Conservation (phyloP, 2,797 vertebrate species). For the Allobates femoralis region DNA sequence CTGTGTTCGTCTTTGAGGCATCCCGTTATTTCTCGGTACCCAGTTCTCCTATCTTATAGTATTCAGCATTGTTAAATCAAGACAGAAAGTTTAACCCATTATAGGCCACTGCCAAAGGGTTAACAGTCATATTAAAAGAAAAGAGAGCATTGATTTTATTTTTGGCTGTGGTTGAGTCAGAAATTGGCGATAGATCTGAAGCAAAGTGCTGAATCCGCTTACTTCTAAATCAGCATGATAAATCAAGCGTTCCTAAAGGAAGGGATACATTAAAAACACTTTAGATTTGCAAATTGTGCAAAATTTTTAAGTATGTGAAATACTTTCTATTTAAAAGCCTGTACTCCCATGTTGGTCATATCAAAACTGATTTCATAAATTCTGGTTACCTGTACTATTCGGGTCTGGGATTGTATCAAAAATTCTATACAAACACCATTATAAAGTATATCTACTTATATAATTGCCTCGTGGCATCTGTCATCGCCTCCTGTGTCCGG, state of each 20-base stretch:
- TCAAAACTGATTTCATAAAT: background rate
- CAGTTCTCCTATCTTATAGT: background rate
- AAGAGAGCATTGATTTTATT: conserved; percentile 46
- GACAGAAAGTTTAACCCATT: background rate
- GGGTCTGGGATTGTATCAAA: background rate
- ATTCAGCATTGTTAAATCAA: background rate
- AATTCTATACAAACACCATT: background rate
- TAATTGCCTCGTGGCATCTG: too few relatives aligned
- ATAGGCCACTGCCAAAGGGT: background rate
- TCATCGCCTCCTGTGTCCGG: too few relatives aligned
- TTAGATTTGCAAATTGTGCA: conserved; percentile 25
- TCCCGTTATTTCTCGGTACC: background rate
- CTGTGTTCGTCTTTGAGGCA: background rate
- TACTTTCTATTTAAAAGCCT: background rate
- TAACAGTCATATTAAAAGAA: conserved; percentile 9
- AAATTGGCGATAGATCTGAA: conserved; percentile 26
- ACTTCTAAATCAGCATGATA: conserved; percentile 38
- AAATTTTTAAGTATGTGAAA: background rate
- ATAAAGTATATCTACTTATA: too few relatives aligned
- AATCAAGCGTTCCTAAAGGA: conserved; percentile 47
- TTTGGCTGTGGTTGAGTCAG: conserved; percentile 19
- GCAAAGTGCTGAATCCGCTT: conserved; percentile 44
- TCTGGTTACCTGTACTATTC: background rate
- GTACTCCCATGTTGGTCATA: background rate
- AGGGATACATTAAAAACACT: background rate